Conservation (phyloP, 1,140 invertebrate species). For the Helicorthomorpha holstii region DNA sequence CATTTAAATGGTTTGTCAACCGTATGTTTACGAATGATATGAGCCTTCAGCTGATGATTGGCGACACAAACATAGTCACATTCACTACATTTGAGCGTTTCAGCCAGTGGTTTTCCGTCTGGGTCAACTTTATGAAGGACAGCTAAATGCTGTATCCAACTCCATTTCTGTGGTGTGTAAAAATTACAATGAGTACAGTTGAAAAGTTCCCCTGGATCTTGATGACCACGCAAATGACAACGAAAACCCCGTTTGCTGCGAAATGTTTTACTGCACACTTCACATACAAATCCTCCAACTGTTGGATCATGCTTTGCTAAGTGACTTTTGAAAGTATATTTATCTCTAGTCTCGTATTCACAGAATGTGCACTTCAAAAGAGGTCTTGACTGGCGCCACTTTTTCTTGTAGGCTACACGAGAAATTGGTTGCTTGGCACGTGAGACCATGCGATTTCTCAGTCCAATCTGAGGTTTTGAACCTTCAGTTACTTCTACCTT, state of each 20-base stretch:
- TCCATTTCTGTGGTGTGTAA: conserved; percentile 15
- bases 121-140: conserved; percentile 16
- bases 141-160: conserved; percentile 18
- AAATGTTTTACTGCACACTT: not conserved
- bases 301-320: not conserved
- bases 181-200: conserved; percentile 16
- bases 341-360: not conserved
- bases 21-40: conserved; percentile 15
- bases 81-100: conserved; percentile 13
- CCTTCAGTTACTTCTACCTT: not conserved
- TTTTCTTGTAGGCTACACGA: not conserved
- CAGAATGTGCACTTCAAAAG: not conserved
- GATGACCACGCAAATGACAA: not conserved
- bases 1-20: conserved; percentile 29
- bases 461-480: not conserved
- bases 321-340: not conserved
- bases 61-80: conserved; percentile 16
- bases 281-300: not conserved
- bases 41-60: conserved; percentile 18
- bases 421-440: not conserved
- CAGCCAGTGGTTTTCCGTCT: conserved; percentile 13
- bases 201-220: not conserved
- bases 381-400: not conserved
- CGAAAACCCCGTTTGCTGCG: not conserved
- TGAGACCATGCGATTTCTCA: not conserved